phyloP scores from a whole-genome alignment of 2,113 vertebrate genomes.

The Syngnathoides biaculeatus region DNA sequence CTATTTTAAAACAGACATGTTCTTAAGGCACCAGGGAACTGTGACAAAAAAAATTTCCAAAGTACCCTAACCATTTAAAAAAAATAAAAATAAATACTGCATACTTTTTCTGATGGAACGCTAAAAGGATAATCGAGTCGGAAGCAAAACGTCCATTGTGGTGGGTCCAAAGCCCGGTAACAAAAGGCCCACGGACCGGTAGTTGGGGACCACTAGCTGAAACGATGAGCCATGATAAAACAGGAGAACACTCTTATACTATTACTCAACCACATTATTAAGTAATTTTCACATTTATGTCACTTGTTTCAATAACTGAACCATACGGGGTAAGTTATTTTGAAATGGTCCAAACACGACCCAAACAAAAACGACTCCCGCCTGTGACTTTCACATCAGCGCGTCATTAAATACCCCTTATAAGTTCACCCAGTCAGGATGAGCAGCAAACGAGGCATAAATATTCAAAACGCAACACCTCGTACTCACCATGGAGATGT shows the following conservation, averaged over 20 bases:
- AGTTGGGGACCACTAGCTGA: too few relatives aligned
- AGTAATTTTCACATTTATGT: neutral
- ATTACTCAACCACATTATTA: neutral
- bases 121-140: too few relatives aligned
- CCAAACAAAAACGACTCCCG: neutral
- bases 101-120: too few relatives aligned
- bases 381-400: constrained; percentile 17
- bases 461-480: neutral
- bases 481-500: neutral
- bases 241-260: neutral
- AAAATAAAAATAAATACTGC: too few relatives aligned
- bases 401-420: neutral
- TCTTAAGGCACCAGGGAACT: too few relatives aligned
- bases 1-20: too few relatives aligned
- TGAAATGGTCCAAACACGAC: neutral
- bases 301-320: neutral
- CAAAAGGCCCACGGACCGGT: too few relatives aligned
- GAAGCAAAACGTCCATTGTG: too few relatives aligned
- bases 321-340: neutral
- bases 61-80: too few relatives aligned
- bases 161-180: too few relatives aligned
- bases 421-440: neutral
- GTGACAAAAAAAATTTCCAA: too few relatives aligned
- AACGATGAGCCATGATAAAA: too few relatives aligned
- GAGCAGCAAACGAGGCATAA: neutral